Conservation (phyloP, 2,888 invertebrate species). For the Agrilus cyanescens region DNA sequence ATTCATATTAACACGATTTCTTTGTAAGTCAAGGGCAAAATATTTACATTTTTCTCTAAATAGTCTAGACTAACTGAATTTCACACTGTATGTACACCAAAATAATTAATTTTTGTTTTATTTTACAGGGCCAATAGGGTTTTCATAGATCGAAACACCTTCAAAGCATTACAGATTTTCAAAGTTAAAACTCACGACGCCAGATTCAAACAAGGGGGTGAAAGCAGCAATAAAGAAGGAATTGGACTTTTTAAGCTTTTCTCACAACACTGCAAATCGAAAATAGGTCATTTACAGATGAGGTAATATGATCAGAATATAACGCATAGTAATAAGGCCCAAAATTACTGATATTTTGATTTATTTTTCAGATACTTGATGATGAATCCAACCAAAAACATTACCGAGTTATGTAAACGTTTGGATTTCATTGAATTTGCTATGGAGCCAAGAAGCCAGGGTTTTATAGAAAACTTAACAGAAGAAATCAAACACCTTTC, state of each 20-base stretch:
- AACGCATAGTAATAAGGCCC: background rate
- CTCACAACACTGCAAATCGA: slow-evolving; percentile 51
- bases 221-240: slow-evolving; percentile 51
- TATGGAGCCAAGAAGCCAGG: slow-evolving; percentile 46
- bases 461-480: slow-evolving; percentile 49
- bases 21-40: slow-evolving; percentile 51
- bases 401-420: slow-evolving; percentile 46
- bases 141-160: slow-evolving; percentile 58
- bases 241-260: slow-evolving; percentile 61
- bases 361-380: slow-evolving; percentile 48
- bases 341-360: too few relatives aligned
- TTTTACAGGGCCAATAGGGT: slow-evolving; percentile 51
- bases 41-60: too few relatives aligned
- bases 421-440: slow-evolving; percentile 62
- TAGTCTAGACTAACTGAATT: too few relatives aligned
- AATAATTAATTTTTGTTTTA: slow-evolving; percentile 1
- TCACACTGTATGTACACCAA: too few relatives aligned
- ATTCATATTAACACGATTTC: slow-evolving; percentile 45
- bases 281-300: slow-evolving; percentile 50
- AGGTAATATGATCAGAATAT: slow-evolving; percentile 35
- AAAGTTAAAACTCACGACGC: slow-evolving; percentile 61
- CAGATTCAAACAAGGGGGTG: slow-evolving; percentile 54
- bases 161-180: slow-evolving; percentile 67
- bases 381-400: slow-evolving; percentile 56
- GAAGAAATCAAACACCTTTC: slow-evolving; percentile 49